phyloP scores from a whole-genome alignment of 2,797 vertebrate species.

The Babyrousa celebensis region DNA sequence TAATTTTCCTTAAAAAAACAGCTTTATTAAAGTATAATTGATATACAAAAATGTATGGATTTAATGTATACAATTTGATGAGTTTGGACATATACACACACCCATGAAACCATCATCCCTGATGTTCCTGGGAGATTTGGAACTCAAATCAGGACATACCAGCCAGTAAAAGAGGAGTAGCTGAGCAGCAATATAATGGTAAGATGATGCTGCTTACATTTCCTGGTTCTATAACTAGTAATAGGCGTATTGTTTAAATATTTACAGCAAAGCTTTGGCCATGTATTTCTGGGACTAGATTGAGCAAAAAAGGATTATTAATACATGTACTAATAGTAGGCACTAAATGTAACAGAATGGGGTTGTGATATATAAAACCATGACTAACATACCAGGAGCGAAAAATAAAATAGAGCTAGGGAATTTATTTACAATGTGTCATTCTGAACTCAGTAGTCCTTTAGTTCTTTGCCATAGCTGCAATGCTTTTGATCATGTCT shows the following conservation, averaged over 20 bases:
- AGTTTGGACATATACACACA: not conserved
- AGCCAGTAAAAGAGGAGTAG: not conserved
- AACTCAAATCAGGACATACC: not conserved
- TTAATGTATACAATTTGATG: not conserved
- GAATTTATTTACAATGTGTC: not conserved
- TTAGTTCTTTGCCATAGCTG: conserved; percentile 35
- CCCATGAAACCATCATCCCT: not conserved
- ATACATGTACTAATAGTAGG: not conserved
- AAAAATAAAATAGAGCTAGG: not conserved
- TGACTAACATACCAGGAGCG: not conserved
- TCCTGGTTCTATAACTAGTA: not conserved
- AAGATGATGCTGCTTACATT: not conserved
- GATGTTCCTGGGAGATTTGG: not conserved
- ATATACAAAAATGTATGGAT: not conserved
- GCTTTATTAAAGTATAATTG: not conserved
- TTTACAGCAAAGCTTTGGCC: not conserved
- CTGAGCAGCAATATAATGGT: not conserved
- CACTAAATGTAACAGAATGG: not conserved
- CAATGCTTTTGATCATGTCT: conserved; percentile 41
- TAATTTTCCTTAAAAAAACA: not conserved
- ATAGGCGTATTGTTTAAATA: not conserved
- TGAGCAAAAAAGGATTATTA: not conserved
- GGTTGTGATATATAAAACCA: not conserved
- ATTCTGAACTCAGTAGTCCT: not conserved
- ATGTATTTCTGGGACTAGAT: not conserved